Conservation (phyloP, 2,888 invertebrate species). For the Lepeophtheirus nordmannii region DNA sequence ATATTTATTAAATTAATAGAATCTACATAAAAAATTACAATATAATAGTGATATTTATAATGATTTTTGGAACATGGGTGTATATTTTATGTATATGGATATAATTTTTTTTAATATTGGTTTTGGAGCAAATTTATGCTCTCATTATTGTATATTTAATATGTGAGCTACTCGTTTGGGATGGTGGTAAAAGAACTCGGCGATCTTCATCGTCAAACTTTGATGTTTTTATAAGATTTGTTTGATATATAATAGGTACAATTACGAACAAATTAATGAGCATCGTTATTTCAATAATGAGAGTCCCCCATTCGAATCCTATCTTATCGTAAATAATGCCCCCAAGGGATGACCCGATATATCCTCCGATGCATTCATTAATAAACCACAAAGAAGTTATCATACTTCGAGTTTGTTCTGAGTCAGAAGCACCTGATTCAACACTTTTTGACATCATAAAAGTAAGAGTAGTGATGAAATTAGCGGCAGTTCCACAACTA, state of each 20-base stretch:
- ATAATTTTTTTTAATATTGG: not conserved
- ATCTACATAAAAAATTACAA: no score
- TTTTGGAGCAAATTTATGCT: not conserved
- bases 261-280: not conserved
- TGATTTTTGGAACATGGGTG: not conserved
- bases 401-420: slow-evolving; percentile 23
- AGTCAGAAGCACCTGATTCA: slow-evolving; percentile 12
- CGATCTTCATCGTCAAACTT: slow-evolving; percentile 5
- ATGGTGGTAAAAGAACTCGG: not conserved
- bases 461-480: slow-evolving; percentile 13
- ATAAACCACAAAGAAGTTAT: slow-evolving; percentile 22
- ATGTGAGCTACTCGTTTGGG: not conserved
- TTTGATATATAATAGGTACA: not conserved
- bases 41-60: not conserved
- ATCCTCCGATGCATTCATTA: slow-evolving; percentile 4
- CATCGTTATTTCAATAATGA: not conserved
- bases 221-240: not conserved
- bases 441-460: slow-evolving; percentile 20
- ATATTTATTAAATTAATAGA: no score
- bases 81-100: not conserved
- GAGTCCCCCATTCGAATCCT: slow-evolving; percentile 14
- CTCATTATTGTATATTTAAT: not conserved
- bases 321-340: slow-evolving; percentile 15
- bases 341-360: slow-evolving; percentile 7
- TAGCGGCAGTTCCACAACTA: slow-evolving; percentile 13